Base-by-base conservation (phyloP, 1,140 invertebrate species). In the Antheraea pernyi region DNA sequence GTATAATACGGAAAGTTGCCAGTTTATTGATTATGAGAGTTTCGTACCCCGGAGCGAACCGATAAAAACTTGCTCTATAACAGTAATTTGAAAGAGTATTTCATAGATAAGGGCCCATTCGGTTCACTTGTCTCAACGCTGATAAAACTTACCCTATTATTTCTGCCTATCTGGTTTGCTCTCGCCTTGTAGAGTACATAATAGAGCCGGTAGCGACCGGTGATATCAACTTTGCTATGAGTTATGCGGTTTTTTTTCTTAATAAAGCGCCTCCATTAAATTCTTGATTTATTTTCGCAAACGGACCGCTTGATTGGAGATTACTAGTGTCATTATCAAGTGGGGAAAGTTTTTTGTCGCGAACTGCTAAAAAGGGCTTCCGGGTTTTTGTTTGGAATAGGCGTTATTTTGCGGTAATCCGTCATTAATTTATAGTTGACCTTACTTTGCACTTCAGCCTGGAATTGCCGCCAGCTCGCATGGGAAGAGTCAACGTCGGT, bases 91-190 rank as follows among this genome's bases (percentile, higher is more conserved):
- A 79, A 80, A 79, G 79, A 84, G 80, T 81, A 88, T 81, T 84
- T 80, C 77, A 68, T 71, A 72, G 82, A 84, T 85, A 83, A 83
- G 68, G 66, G 75, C 76, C 83, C 77, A 75, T 79, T 79, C 78
- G 72, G 79, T 74, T 78, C 71, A 69, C 76, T 81, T 79, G 81
- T 83, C 81, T 83, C 81, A 74, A 62, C 67, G 58, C 67, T 75
- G 82, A 83, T 87, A 87, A 87, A 87, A 87, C 74, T 88, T 88
- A 80, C 78, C 77, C 80, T 86, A 85, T 86, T 84, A 85, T 85
- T 87, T 85, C 78, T 79, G 77, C 79, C 67, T 82, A 79, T 80
- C 81, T 75, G 72, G 80, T 9, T 53, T 13, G 46, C 9, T 53
- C 46, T 53, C 46, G 46, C 11, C 16, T 53, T 53, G 0, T 13